Evolutionary conservation across 2,113 vertebrate genomes (phyloP).

Genomic region (Barnardius zonarius): DNA sequence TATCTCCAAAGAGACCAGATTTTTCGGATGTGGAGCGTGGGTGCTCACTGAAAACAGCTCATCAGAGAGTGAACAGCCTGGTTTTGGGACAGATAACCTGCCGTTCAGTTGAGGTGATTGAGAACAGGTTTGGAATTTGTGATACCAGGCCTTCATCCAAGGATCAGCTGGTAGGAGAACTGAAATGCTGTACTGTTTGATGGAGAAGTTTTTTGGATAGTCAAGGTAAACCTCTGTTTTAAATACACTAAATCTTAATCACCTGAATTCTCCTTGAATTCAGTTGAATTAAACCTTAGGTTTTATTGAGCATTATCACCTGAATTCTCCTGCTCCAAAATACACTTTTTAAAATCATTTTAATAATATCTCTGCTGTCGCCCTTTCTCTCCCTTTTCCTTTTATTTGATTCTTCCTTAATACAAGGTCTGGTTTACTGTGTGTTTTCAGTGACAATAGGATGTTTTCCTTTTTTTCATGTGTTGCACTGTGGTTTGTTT

Average conservation of each 20-base stretch:
- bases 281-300: not conserved
- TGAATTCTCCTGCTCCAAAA: not conserved
- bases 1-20: not conserved
- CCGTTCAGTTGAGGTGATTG: not conserved
- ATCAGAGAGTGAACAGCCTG: not conserved
- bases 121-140: not conserved
- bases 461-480: slow-evolving; percentile 10
- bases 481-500: not conserved
- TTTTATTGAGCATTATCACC: not conserved
- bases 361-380: not conserved
- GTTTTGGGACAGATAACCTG: not conserved
- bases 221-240: not conserved
- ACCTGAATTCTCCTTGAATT: not conserved
- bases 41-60: not conserved
- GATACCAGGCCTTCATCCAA: not conserved
- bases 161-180: not conserved
- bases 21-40: not conserved
- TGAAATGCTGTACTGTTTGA: not conserved
- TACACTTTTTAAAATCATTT: not conserved
- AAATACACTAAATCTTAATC: not conserved
- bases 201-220: not conserved
- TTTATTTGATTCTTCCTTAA: not conserved
- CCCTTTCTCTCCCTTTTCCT: not conserved
- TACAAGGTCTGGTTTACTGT: not conserved
- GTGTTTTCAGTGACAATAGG: not conserved